Evolutionary conservation across 1,140 invertebrate genomes (phyloP).

Genomic region (Cotesia chilonis): DNA sequence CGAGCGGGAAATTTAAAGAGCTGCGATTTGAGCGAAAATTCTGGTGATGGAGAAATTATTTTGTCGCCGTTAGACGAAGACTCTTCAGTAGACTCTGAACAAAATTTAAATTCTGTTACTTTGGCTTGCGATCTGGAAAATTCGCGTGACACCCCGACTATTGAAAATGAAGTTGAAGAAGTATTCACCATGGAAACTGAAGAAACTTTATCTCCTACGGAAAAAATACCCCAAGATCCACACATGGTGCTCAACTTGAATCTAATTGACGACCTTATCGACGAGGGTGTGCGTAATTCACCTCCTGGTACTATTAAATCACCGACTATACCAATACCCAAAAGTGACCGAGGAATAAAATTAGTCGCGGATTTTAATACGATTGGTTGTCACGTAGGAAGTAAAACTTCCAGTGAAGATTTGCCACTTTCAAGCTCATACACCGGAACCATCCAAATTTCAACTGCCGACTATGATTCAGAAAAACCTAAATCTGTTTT

Average conservation of each 20-base stretch:
- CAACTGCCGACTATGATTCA: neutral
- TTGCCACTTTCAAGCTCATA: constrained; percentile 44
- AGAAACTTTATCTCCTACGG: constrained; percentile 49
- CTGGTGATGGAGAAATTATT: constrained; percentile 65
- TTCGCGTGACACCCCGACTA: constrained; percentile 33
- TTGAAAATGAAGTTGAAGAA: constrained; percentile 59
- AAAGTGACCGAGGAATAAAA: constrained; percentile 56
- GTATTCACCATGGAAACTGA: constrained; percentile 72
- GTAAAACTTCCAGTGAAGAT: constrained; percentile 64
- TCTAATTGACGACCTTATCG: constrained; percentile 52
- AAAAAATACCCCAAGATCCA: constrained; percentile 44
- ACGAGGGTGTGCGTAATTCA: constrained; percentile 50
- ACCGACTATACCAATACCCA: constrained; percentile 71
- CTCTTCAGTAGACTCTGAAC: constrained; percentile 67
- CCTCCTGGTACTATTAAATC: constrained; percentile 60
- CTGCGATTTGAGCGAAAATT: constrained; percentile 58
- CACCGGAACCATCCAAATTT: constrained; percentile 26
- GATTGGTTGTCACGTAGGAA: constrained; percentile 72
- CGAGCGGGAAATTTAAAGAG: constrained; percentile 63
- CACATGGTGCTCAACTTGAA: constrained; percentile 53
- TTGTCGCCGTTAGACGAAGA: constrained; percentile 75
- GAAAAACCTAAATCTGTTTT: constrained; percentile 31
- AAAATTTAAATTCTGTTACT: constrained; percentile 47
- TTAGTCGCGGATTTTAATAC: constrained; percentile 66
- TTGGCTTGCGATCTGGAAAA: constrained; percentile 24